Evolutionary conservation across 1,140 invertebrate species (phyloP), one percentile per base, ranked within the genome.

Genomic region (Venustaconcha ellipsiformis): DNA sequence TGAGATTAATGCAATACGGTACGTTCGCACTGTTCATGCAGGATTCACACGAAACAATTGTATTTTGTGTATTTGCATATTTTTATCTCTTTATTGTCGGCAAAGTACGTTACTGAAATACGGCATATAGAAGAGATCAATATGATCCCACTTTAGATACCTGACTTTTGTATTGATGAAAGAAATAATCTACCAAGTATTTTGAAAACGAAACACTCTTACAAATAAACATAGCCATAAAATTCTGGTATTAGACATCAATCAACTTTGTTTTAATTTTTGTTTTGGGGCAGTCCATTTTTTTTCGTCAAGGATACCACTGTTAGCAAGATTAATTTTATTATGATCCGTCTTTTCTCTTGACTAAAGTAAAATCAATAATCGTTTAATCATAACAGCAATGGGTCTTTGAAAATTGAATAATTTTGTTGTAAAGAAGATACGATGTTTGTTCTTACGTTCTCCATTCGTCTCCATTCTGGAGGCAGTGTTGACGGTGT

Each of bases 381-480:
- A 60, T 26, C n/a, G 30, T 62, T 70, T 14, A 59, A 6, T 37
- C 37, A 37, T 37, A 37, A 37, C 8, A 8, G 37, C 37, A 1
- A 4, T 57, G n/a, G 55, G 23, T 56, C 14, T 68, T 56, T 18
- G 14, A 68, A 23, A 18, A 60, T n/a, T 60, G 3, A 6, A 8
- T 60, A 60, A 6, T 23, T 23, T 60, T 23, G 0, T 23, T 60
- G 17, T 60, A 60, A n/a, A 23, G 3, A 23, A 37, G 13, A 67
- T 57, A 70, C 1, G 48, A 13, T 57, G 48, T 23, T 14, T 18
- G 5, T 58, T 69, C 78, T 79, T 75, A 84, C 83, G 75, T 79
- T 82, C 80, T 23, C 85, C 85, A 26, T 82, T 87, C 12, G 85
- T 86, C 70, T 88, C 86, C 85, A 88, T 86, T 72, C 86, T 74